Percentiles rank a stretch among this genome's conserved stretches.
These are phyloP conservation scores for Hephaestus fuliginosus DNA, from an alignment of 2,797 vertebrate genomes.

Conservation along the genomic window DNA sequence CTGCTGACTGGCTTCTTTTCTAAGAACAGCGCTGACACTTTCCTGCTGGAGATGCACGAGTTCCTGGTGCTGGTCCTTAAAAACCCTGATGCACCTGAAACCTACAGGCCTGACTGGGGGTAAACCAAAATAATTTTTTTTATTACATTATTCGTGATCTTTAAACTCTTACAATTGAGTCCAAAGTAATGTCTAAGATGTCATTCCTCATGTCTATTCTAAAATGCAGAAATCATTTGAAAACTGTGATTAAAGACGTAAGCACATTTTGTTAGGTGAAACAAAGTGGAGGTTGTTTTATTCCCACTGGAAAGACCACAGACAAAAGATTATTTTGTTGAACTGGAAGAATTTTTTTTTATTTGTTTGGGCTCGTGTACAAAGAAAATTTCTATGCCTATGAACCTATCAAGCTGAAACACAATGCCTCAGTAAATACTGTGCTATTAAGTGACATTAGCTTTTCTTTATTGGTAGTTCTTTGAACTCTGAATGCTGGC, in stretches of 20 bases:
- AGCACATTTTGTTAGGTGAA: not conserved
- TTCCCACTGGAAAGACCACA: not conserved
- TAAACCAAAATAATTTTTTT: constrained; percentile 66
- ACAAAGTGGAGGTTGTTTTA: constrained; percentile 15
- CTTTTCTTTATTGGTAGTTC: not conserved
- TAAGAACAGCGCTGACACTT: constrained; percentile 85
- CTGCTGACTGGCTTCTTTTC: constrained; percentile 88
- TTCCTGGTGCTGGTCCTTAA: constrained; percentile 90
- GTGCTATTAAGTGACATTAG: not conserved
- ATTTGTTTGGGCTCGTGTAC: not conserved
- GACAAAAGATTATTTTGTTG: not conserved
- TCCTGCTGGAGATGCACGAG: constrained; percentile 94
- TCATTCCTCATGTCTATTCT: not conserved
- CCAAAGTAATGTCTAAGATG: not conserved
- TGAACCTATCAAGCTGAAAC: not conserved
- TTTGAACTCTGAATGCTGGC: too few species aligned
- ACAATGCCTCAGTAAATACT: not conserved
- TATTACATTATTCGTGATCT: not conserved
- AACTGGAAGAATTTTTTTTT: not conserved
- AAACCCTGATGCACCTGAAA: constrained; percentile 67
- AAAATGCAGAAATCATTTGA: not conserved
- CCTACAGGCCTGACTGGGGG: constrained; percentile 89
- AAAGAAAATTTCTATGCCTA: not conserved
- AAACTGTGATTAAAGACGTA: not conserved
- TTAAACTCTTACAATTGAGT: not conserved